These are phyloP conservation scores for Hestina assimilis DNA, from an alignment of 1,140 invertebrate genomes.

Conservation along the genomic window DNA sequence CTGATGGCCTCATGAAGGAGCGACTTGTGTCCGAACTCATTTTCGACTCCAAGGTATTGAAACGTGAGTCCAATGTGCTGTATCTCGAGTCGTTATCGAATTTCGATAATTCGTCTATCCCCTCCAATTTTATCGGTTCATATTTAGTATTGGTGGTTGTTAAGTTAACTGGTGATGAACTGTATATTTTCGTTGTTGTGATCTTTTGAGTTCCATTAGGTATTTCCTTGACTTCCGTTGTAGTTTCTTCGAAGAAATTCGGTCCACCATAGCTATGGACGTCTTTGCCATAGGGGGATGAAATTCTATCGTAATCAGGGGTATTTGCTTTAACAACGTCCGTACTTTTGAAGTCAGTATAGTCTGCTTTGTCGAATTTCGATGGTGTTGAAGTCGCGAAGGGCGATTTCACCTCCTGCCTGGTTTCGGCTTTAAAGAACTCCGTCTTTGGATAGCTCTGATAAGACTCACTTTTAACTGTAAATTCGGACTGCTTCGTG, in stretches of 20 bases:
- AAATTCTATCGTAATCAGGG: conserved; percentile 61
- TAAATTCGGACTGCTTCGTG: conserved; percentile 59
- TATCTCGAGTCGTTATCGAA: conserved; percentile 71
- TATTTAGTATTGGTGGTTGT: conserved; percentile 74
- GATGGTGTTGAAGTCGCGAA: conserved; percentile 64
- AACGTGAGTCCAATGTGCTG: conserved; percentile 68
- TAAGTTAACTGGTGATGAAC: conserved; percentile 73
- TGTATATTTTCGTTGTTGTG: conserved; percentile 76
- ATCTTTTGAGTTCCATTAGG: conserved; percentile 76
- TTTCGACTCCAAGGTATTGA: conserved; percentile 71
- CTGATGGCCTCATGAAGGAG: conserved; percentile 75
- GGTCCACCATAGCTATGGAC: conserved; percentile 63
- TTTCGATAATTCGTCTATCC: conserved; percentile 72
- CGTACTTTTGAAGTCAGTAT: conserved; percentile 39
- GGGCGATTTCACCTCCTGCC: conserved; percentile 62
- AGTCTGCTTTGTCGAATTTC: conserved; percentile 47
- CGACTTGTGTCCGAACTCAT: conserved; percentile 72
- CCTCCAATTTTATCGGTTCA: conserved; percentile 68
- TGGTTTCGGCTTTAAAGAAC: conserved; percentile 47
- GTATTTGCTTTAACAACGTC: conserved; percentile 62
- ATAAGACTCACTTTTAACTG: conserved; percentile 67
- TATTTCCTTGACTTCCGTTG: conserved; percentile 74
- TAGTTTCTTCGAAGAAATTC: conserved; percentile 73
- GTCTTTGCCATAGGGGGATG: conserved; percentile 66
- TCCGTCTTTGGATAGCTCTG: conserved; percentile 61